Evolutionary conservation across 2,888 invertebrate species (phyloP), one percentile per base, ranked within the genome.

Genomic region (Yponomeuta plumbellus): DNA sequence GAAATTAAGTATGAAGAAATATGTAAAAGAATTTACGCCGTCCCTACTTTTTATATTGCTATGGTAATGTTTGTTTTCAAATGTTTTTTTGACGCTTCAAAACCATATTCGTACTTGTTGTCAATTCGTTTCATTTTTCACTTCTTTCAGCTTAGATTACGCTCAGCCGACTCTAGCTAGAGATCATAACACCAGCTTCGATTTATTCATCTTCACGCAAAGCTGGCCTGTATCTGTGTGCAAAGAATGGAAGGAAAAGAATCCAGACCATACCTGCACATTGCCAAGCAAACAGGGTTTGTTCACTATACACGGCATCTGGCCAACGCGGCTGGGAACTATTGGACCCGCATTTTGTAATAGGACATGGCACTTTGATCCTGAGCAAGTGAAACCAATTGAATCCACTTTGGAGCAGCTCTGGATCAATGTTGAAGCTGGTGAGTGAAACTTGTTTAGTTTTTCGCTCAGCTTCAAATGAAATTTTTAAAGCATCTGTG

Each of bases 121-220:
- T 34, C 4, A 26, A 21, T 26, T 63, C 61, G 23, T 39, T 34
- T 6, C 8, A 34, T 34, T 5, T 34, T 34, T 34, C 5, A 8
- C 34, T 20, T 61, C 57, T 75, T 78, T 69, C 67, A 79, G 78
- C 66, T 66, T 74, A 34, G 66, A 68, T 63, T 69, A 34, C 34
- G 34, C 68, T 59, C 22, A 52, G 44, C 17, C 44, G 13, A 52
- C 44, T 17, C 44, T 52, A 52, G 44, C 44, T 17, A 52, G 17
- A 0, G 44, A 4, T 17, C 44, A 13, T 52, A 52, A 52, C 8
- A 52, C 44, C 3, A 52, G 44, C 17, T 52, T 52, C 13, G 96
- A 97, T 79, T 83, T 95, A 61, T 75, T 97, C 10, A 93, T 97
- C 69, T 97, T 96, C 76, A 95, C 96, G 0, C 96, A 97, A 80